A percentile compares a stretch with the other conserved stretches of the same genome.
Evolutionary conservation across 2,113 vertebrate genomes (phyloP).

Genomic region (Chloropsis hardwickii): DNA sequence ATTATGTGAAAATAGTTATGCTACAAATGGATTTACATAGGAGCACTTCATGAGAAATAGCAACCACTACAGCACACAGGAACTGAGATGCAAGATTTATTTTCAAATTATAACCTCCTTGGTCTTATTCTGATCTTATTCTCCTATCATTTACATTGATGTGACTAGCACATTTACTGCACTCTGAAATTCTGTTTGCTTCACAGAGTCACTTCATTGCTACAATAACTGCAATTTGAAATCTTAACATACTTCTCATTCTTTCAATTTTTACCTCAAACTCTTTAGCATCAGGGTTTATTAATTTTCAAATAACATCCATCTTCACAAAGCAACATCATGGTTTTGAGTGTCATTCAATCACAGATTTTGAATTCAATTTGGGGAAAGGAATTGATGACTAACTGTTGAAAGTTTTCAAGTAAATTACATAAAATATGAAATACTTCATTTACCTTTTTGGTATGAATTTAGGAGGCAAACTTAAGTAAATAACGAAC

Average conservation of each 20-base stretch:
- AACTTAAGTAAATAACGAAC: background rate
- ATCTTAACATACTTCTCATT: background rate
- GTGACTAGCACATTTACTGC: background rate
- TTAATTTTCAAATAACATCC: background rate
- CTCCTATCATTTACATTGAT: background rate
- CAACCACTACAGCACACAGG: background rate
- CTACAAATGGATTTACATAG: background rate
- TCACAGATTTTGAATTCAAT: background rate
- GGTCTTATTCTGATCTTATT: background rate
- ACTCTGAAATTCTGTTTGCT: background rate
- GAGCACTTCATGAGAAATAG: background rate
- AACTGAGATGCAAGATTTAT: background rate
- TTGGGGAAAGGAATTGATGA: background rate
- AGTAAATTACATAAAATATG: background rate
- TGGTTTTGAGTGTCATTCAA: background rate
- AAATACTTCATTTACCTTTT: background rate
- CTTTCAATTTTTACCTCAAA: background rate
- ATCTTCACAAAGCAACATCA: background rate
- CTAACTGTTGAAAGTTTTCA: background rate
- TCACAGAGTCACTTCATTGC: background rate
- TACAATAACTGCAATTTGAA: background rate
- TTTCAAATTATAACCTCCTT: background rate
- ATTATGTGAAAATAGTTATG: background rate
- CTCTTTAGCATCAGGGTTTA: background rate
- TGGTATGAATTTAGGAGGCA: background rate